Conservation (phyloP, 2,888 invertebrate genomes). For the Abscondita cerata region DNA sequence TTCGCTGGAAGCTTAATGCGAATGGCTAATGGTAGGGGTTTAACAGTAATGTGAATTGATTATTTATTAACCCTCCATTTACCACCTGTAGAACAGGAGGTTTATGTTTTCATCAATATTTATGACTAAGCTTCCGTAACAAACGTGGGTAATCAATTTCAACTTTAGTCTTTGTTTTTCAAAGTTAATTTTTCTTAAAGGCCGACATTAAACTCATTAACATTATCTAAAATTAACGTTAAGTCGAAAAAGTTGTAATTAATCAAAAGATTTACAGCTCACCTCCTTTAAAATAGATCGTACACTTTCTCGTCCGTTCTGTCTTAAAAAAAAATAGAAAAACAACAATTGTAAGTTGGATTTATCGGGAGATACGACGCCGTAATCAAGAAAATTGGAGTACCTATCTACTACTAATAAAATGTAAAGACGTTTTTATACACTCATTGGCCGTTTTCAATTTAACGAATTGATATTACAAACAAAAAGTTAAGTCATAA, state of each 20-base stretch:
- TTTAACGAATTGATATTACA: constrained; percentile 11
- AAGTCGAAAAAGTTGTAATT: constrained; percentile 6
- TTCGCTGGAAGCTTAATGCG: constrained; percentile 22
- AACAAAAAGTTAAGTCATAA: constrained; percentile 10
- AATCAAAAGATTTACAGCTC: constrained; percentile 10
- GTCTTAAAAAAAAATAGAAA: too few species aligned
- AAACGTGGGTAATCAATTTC: constrained; percentile 26
- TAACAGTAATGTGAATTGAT: constrained; percentile 29
- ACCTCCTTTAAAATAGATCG: background rate
- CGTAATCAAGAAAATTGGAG: constrained; percentile 11
- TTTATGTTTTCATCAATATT: constrained; percentile 33
- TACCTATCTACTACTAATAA: constrained; percentile 11
- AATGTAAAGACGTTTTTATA: constrained; percentile 13
- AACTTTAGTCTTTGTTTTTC: constrained; percentile 16
- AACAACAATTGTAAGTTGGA: too few species aligned
- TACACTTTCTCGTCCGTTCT: too few species aligned
- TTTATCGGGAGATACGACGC: too few species aligned
- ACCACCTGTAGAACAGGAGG: constrained; percentile 29
- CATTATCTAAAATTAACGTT: background rate
- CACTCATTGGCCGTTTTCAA: constrained; percentile 10
- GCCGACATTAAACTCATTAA: background rate
- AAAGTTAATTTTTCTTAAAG: background rate
- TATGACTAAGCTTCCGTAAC: constrained; percentile 29
- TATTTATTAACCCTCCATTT: constrained; percentile 29
- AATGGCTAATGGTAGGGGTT: constrained; percentile 29